A percentile compares a stretch with the other conserved stretches of the same genome.
phyloP scores from a whole-genome alignment of 2,888 invertebrate species.

The Protonemura montana region DNA sequence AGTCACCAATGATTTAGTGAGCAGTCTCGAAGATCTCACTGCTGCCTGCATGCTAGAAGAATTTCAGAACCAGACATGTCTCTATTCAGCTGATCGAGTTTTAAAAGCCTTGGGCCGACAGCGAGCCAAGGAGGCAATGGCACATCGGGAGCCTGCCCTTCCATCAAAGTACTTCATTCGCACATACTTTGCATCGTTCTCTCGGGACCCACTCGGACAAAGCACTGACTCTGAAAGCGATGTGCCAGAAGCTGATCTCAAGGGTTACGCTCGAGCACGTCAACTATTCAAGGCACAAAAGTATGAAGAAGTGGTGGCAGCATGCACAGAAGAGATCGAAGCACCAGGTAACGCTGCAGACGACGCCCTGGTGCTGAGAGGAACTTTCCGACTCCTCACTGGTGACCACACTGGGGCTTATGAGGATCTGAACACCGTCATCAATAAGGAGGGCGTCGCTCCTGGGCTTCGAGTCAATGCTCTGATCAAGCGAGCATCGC shows the following conservation, averaged over 20 bases:
- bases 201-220: conserved; percentile 80
- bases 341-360: conserved; percentile 27
- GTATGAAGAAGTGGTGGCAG: conserved; percentile 79
- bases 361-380: conserved; percentile 75
- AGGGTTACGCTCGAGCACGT: conserved; percentile 77
- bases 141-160: conserved; percentile 73
- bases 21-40: conserved; percentile 90
- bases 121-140: conserved; percentile 77
- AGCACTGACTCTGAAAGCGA: conserved; percentile 61
- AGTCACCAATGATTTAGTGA: conserved; percentile 77
- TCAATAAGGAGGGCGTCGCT: conserved; percentile 69
- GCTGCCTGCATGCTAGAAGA: conserved; percentile 90
- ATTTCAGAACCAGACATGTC: conserved; percentile 81
- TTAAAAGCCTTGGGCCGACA: conserved; percentile 78
- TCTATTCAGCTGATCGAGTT: conserved; percentile 86
- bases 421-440: conserved; percentile 74
- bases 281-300: conserved; percentile 72
- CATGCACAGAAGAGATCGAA: conserved; percentile 82
- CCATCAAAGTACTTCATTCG: conserved; percentile 88
- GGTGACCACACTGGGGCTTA: conserved; percentile 78
- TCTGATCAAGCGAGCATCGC: conserved; percentile 86
- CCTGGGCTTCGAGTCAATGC: conserved; percentile 79
- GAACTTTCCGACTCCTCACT: conserved; percentile 81
- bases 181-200: conserved; percentile 87
- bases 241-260: conserved; percentile 53